phyloP scores from a whole-genome alignment of 2,113 vertebrate genomes.

The Condylura cristata region DNA sequence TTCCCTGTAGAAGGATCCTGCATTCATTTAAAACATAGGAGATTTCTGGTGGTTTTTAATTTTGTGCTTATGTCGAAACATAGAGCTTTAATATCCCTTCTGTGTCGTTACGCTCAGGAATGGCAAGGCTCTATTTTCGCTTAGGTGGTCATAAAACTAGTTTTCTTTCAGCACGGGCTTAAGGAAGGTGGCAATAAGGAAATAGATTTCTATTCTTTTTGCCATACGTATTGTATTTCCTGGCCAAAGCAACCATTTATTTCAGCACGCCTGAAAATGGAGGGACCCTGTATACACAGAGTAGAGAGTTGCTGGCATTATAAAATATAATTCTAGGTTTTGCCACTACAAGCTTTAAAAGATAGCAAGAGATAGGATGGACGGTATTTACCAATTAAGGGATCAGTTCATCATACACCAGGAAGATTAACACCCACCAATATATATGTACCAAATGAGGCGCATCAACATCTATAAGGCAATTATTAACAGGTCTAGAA shows the following conservation, averaged over 20 bases:
- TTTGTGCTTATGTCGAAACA: neutral
- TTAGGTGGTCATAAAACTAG: neutral
- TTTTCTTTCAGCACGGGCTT: neutral
- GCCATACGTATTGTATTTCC: neutral
- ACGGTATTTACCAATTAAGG: no score
- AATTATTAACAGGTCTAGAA: no score
- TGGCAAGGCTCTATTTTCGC: neutral
- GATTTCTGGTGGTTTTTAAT: neutral
- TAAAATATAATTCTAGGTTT: neutral
- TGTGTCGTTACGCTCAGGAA: neutral
- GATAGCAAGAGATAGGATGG: no score
- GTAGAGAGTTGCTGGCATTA: neutral
- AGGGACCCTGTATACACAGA: neutral
- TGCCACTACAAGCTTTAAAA: neutral
- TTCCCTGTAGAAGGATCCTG: neutral
- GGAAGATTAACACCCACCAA: no score
- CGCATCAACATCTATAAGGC: no score
- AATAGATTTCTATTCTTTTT: neutral
- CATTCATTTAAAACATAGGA: neutral
- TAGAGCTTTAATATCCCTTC: neutral
- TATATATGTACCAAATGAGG: no score
- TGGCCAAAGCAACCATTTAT: neutral
- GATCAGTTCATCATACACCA: no score
- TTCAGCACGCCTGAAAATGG: neutral
- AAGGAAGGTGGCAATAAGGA: neutral